These are phyloP conservation scores for Lepidothrix coronata DNA, from an alignment of 2,113 vertebrate genomes.

Conservation along the genomic window DNA sequence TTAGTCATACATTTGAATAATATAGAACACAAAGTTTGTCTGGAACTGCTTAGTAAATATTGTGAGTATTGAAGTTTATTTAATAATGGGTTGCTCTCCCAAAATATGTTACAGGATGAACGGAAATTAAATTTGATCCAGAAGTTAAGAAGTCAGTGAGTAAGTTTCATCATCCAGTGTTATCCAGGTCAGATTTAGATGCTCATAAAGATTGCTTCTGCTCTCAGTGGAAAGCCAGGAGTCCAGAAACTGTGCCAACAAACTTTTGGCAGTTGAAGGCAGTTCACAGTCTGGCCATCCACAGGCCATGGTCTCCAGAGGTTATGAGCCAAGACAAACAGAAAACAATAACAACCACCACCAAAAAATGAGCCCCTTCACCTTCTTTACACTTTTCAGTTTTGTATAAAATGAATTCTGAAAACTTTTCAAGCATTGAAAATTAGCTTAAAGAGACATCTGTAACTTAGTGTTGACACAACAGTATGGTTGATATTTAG, in stretches of 20 bases:
- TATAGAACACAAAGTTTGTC: neutral
- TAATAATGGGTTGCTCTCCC: neutral
- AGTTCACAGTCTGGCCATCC: conserved; percentile 24
- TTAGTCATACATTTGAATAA: neutral
- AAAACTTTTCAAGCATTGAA: neutral
- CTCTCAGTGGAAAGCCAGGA: neutral
- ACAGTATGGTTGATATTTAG: neutral
- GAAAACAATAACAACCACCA: neutral
- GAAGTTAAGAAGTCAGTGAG: conserved; percentile 18
- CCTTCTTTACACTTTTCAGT: neutral
- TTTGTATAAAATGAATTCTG: neutral
- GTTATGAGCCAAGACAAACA: neutral
- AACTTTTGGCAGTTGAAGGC: conserved; percentile 27
- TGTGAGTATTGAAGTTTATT: neutral
- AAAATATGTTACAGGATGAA: neutral
- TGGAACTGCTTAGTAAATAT: neutral
- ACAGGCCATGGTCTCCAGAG: neutral
- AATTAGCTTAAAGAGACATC: neutral
- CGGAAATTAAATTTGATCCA: neutral
- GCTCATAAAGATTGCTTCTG: conserved; percentile 15
- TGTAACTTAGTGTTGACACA: neutral
- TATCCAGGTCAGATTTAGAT: conserved; percentile 28
- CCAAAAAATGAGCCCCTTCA: neutral
- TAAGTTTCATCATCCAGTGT: neutral
- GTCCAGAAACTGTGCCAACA: conserved; percentile 13